These are phyloP conservation scores for Crypturellus tataupa DNA, from an alignment of 2,797 vertebrate species.

Conservation along the genomic window DNA sequence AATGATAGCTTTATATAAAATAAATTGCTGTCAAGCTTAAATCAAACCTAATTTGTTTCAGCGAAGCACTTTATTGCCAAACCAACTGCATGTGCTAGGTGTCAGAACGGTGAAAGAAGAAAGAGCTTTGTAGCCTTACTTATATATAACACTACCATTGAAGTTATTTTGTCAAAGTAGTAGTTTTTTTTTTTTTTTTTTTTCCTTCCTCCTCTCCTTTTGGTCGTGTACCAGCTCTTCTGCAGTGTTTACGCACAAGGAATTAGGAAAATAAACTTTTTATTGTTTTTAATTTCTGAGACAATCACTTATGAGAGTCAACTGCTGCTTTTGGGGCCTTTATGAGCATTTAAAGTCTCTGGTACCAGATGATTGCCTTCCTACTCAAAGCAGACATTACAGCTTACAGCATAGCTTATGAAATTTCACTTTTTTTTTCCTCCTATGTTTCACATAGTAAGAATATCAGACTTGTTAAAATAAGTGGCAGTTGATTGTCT, in stretches of 20 bases:
- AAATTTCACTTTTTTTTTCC: not conserved
- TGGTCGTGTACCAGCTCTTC: not conserved
- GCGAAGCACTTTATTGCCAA: not conserved
- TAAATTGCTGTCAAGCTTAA: conserved; percentile 36
- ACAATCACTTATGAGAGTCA: not conserved
- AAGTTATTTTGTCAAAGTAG: not conserved
- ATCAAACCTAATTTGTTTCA: conserved; percentile 22
- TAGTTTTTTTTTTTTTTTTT: not conserved
- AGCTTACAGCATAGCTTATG: not conserved
- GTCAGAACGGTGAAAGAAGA: conserved; percentile 22
- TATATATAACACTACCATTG: not conserved
- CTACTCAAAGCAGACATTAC: not conserved
- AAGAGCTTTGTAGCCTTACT: not conserved
- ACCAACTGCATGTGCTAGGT: not conserved
- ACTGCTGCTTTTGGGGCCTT: not conserved
- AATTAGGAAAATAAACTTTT: not conserved
- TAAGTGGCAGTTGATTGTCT: accelerated
- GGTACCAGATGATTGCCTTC: not conserved
- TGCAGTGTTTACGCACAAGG: not conserved
- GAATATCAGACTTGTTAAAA: not conserved
- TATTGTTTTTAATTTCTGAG: not conserved
- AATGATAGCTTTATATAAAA: conserved; percentile 13
- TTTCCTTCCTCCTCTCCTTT: not conserved
- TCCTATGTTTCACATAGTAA: accelerated
- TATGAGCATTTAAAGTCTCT: not conserved